Conservation (phyloP, 2,888 invertebrate species). For the Agapetus fuscipes region DNA sequence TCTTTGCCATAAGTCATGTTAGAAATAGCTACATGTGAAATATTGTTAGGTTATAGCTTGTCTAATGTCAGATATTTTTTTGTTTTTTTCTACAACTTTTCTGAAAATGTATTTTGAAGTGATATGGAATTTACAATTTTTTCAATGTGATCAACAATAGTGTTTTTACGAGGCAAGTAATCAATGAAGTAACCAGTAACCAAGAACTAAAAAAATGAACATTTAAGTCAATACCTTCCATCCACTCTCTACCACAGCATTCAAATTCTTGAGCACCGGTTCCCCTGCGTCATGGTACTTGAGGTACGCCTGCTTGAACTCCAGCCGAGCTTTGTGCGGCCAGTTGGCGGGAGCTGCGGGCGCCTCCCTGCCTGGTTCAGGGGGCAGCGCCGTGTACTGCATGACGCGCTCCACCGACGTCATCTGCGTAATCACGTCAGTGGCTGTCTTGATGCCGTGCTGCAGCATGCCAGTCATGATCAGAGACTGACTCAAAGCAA, state of each 20-base stretch:
- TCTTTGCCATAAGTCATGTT: too few relatives aligned
- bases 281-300: constrained; percentile 52
- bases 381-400: constrained; percentile 64
- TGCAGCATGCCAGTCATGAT: constrained; percentile 74
- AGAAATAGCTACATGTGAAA: too few relatives aligned
- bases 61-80: too few relatives aligned
- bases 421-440: constrained; percentile 70
- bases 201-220: too few relatives aligned
- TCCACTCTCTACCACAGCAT: constrained; percentile 50
- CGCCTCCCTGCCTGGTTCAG: constrained; percentile 57
- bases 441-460: constrained; percentile 68
- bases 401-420: constrained; percentile 73
- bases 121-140: too few relatives aligned
- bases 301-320: constrained; percentile 52
- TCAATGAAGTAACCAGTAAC: too few relatives aligned
- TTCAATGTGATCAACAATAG: too few relatives aligned
- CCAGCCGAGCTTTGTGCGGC: constrained; percentile 52
- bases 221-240: constrained; percentile 59
- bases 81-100: too few relatives aligned
- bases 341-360: constrained; percentile 48
- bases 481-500: constrained; percentile 62
- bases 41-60: too few relatives aligned
- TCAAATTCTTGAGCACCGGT: constrained; percentile 59
- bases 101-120: too few relatives aligned
- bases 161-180: too few relatives aligned